phyloP scores from a whole-genome alignment of 2,888 invertebrate genomes.

The Eupithecia inturbata region DNA sequence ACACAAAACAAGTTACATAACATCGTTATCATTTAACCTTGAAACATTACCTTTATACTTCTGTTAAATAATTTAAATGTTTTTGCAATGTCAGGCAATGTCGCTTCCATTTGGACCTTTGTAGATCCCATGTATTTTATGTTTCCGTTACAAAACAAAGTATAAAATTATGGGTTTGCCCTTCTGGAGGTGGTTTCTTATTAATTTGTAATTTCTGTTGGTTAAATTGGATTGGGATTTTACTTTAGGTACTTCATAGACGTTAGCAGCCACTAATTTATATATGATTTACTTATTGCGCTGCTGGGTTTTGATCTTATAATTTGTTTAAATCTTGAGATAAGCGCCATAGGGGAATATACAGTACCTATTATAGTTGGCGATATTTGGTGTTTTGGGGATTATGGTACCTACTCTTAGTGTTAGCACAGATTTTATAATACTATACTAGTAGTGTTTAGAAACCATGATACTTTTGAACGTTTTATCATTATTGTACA shows the following conservation, averaged over 20 bases:
- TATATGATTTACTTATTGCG: background rate
- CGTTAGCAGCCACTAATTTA: no score
- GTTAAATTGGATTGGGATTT: background rate
- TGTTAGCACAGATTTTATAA: no score
- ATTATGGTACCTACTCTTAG: no score
- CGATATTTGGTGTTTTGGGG: no score
- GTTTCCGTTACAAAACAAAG: constrained; percentile 38
- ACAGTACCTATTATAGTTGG: no score
- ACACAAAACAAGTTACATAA: constrained; percentile 15
- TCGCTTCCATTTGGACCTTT: constrained; percentile 32
- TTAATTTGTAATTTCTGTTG: constrained; percentile 1
- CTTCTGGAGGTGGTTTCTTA: constrained; percentile 29
- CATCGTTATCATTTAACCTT: constrained; percentile 33
- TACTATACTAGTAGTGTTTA: no score
- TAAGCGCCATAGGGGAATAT: no score
- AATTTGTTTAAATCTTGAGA: background rate
- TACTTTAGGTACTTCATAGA: background rate
- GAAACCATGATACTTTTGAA: no score
- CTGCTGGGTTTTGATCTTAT: background rate
- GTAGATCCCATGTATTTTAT: constrained; percentile 33
- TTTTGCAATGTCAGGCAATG: constrained; percentile 42
- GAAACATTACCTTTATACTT: constrained; percentile 20
- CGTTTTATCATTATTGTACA: background rate
- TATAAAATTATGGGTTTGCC: constrained; percentile 27
- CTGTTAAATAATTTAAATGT: constrained; percentile 26